Evolutionary conservation across 64 coral and sea anemone genomes (phyloP).

Genomic region (Dendronephthya gigantea): DNA sequence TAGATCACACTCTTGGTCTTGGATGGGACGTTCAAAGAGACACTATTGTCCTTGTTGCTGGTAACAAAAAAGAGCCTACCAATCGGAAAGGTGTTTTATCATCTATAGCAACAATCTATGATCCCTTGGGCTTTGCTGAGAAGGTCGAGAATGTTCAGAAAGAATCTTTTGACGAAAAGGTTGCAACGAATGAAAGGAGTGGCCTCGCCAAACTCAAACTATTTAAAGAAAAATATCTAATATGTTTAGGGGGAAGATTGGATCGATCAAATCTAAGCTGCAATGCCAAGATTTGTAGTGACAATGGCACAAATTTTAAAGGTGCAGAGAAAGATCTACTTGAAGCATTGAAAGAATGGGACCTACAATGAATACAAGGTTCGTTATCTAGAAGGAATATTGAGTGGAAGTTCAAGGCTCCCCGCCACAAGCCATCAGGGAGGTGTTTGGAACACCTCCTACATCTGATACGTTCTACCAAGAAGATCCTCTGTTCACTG

Average conservation of each 20-base stretch:
- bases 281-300: constrained; percentile 19
- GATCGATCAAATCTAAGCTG: constrained; percentile 5
- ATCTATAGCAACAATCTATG: constrained; percentile 33
- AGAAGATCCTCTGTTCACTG: neutral
- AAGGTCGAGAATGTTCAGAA: constrained; percentile 11
- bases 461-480: neutral
- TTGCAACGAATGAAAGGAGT: neutral
- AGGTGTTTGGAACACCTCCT: neutral
- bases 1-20: constrained; percentile 29
- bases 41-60: constrained; percentile 27
- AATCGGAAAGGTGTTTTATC: constrained; percentile 45
- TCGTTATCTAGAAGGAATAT: neutral
- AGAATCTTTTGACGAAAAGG: constrained; percentile 8
- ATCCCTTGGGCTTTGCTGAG: constrained; percentile 41
- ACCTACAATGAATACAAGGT: neutral
- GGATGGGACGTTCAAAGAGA: constrained; percentile 48
- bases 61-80: constrained; percentile 26
- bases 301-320: neutral
- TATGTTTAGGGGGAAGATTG: constrained; percentile 33
- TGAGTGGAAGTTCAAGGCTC: neutral
- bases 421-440: neutral
- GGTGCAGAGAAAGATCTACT: neutral
- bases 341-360: neutral
- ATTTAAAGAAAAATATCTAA: neutral
- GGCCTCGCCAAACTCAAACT: constrained; percentile 2